Conservation (phyloP, 2,888 invertebrate species). For the Mimachlamys varia region DNA sequence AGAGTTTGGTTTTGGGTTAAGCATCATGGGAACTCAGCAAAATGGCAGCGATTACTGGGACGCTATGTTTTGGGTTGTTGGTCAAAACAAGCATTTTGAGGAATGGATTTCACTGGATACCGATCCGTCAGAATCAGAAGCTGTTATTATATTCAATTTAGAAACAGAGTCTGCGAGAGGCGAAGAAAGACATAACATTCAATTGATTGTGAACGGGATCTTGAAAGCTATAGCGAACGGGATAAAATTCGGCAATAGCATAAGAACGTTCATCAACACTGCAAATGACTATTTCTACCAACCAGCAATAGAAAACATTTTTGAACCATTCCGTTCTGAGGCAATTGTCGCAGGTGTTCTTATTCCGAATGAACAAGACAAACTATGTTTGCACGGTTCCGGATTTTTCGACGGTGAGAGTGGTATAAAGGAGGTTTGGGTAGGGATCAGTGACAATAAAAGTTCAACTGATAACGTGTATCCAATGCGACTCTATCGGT, state of each 20-base stretch:
- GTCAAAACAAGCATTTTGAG: conserved; percentile 44
- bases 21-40: conserved; percentile 49
- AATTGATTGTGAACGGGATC: conserved; percentile 47
- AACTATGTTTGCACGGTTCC: conserved; percentile 59
- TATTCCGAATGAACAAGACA: conserved; percentile 53
- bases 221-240: conserved; percentile 50
- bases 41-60: conserved; percentile 47
- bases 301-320: conserved; percentile 59
- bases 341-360: conserved; percentile 51
- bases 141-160: conserved; percentile 45
- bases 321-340: conserved; percentile 58
- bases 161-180: conserved; percentile 38
- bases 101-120: conserved; percentile 49
- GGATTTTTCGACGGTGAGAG: conserved; percentile 64
- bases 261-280: conserved; percentile 44
- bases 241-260: conserved; percentile 39
- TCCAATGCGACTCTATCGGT: conserved; percentile 49
- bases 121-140: conserved; percentile 44
- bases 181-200: conserved; percentile 40
- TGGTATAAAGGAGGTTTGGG: conserved; percentile 62
- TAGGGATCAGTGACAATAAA: conserved; percentile 59
- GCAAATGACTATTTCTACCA: conserved; percentile 60
- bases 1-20: conserved; percentile 51
- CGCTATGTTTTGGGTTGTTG: conserved; percentile 54
- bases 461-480: conserved; percentile 54